A percentile compares a stretch with the other conserved stretches of the same genome.
These are phyloP conservation scores for Perdix hodgsoniae DNA, from an alignment of 2,797 vertebrate species.

Conservation along the genomic window DNA sequence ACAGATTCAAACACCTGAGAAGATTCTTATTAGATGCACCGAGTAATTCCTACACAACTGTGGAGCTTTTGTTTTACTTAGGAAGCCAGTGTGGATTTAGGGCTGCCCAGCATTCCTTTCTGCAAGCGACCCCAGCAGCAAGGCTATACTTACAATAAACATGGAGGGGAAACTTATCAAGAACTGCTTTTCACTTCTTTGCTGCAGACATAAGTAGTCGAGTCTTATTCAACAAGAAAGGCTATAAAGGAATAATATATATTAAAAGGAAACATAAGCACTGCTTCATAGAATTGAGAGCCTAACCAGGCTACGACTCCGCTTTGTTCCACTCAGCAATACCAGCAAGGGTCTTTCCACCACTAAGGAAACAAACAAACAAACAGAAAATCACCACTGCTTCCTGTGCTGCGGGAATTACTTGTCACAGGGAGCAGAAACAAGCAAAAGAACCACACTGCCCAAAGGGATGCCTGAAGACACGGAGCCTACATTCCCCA, in stretches of 20 bases:
- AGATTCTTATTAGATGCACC: neutral
- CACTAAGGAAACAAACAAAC: neutral
- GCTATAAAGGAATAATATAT: neutral
- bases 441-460: rapidly evolving
- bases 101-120: neutral
- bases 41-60: neutral
- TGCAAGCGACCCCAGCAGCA: neutral
- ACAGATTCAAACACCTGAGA: neutral
- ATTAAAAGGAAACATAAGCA: neutral
- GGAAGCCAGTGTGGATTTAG: neutral
- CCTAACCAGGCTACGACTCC: neutral
- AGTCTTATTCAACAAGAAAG: constrained; percentile 15
- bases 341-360: neutral
- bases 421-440: neutral
- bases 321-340: neutral
- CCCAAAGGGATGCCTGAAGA: neutral
- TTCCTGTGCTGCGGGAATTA: neutral
- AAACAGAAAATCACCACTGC: neutral
- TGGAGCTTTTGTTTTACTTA: neutral
- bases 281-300: neutral
- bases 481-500: neutral
- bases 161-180: neutral
- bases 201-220: neutral
- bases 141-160: neutral
- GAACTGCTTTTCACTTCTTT: neutral